Evolutionary conservation across 1,140 invertebrate species (phyloP), one percentile per base, ranked within the genome.

Genomic region (Asobara japonica): DNA sequence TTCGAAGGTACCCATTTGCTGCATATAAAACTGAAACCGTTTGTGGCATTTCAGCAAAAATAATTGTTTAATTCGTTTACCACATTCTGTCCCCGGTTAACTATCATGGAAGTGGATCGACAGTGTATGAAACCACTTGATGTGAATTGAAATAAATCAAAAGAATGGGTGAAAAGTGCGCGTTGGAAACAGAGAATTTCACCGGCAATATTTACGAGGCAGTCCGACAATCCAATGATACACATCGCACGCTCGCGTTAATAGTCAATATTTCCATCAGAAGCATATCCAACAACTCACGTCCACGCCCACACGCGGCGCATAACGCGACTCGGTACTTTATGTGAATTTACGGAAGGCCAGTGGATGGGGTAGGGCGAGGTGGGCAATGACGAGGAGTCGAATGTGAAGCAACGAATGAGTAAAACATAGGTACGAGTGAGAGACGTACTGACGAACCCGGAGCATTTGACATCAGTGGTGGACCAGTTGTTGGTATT

Each of bases 221-320:
- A 41, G 20, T 45, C 36, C 72, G 78, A 83, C 84, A 81, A 87
- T 87, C 85, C 84, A 87, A 87, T 87, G 84, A 86, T 86, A 86
- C 83, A 85, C 82, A 85, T 85, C 83, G 84, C 82, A 62, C 83
- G 84, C 81, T 86, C 80, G 83, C 84, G 85, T 87, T 74, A 84
- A 87, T 85, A 87, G 86, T 86, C 86, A 87, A 87, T 87, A 87
- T 87, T 87, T 87, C 86, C 85, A 87, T 87, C 86, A 87, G 83
- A 86, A 87, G 83, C 86, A 87, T 83, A 83, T 82, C 38, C 82
- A 82, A 85, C 84, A 84, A 85, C 79, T 87, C 86, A 86, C 84
- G 84, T 85, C 84, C 83, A 85, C 84, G 82, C 78, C 74, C 62
- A 61, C 73, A 71, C 38, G 62, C 30, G 48, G 27, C 62, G 65